These are phyloP conservation scores for Daphoenositta chrysoptera DNA, from an alignment of 2,113 vertebrate species.

Conservation along the genomic window DNA sequence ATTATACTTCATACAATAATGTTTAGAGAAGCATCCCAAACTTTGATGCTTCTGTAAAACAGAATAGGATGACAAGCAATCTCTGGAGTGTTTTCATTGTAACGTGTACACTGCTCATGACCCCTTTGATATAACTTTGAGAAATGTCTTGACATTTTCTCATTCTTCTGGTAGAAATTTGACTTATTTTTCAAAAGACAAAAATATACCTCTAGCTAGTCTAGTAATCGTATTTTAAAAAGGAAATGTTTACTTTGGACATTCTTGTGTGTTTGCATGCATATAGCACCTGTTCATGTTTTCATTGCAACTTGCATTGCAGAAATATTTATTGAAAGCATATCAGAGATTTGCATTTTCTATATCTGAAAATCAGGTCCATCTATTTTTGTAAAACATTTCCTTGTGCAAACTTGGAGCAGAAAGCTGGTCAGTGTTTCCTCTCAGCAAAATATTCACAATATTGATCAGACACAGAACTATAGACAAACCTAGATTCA, in stretches of 20 bases:
- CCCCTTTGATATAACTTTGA: not conserved
- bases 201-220: not conserved
- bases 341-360: not conserved
- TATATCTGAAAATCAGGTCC: not conserved
- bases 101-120: not conserved
- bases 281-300: not conserved
- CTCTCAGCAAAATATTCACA: not conserved
- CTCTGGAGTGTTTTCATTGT: not conserved
- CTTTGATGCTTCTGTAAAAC: not conserved
- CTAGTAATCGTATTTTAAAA: not conserved
- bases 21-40: not conserved
- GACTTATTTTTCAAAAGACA: not conserved
- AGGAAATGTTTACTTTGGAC: not conserved
- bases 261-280: not conserved
- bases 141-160: not conserved
- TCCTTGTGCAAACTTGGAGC: not conserved
- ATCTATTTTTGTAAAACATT: not conserved
- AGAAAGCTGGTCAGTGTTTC: not conserved
- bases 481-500: not conserved
- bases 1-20: not conserved
- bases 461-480: not conserved
- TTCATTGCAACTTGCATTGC: not conserved
- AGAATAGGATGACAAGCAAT: not conserved
- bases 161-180: not conserved
- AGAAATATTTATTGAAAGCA: not conserved